Evolutionary conservation across 2,888 invertebrate species (phyloP).

Genomic region (Eucriotettix oculatus): DNA sequence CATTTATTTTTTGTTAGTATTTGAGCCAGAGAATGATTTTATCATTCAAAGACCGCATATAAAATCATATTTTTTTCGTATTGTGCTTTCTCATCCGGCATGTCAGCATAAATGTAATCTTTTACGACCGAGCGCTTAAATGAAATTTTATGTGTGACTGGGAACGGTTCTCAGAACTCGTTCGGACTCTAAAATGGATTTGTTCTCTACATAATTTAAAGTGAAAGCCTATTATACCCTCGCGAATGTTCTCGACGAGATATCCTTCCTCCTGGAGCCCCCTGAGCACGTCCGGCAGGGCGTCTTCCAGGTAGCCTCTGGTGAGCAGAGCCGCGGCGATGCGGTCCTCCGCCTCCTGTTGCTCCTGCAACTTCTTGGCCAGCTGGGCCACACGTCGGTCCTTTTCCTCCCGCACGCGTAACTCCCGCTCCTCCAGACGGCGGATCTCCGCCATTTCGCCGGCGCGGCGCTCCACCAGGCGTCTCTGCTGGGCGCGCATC

Average conservation of each 20-base stretch:
- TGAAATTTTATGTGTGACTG: too few species aligned
- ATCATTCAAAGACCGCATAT: too few species aligned
- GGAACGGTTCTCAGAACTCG: too few species aligned
- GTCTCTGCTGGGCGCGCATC: conserved; percentile 59
- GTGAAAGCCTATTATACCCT: conserved; percentile 26
- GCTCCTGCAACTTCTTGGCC: conserved; percentile 47
- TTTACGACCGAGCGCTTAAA: too few species aligned
- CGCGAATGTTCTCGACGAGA: conserved; percentile 40
- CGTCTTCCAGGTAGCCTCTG: conserved; percentile 71
- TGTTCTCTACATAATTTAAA: too few species aligned
- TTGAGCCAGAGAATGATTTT: too few species aligned
- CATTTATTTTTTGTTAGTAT: too few species aligned
- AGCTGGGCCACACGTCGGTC: neutral
- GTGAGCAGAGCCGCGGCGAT: conserved; percentile 68
- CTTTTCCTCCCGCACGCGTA: conserved; percentile 2
- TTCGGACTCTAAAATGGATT: too few species aligned
- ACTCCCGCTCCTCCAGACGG: conserved; percentile 31
- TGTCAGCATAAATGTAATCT: too few species aligned
- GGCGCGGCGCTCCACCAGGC: conserved; percentile 53
- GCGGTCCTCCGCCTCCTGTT: conserved; percentile 55
- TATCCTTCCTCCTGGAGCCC: conserved; percentile 61
- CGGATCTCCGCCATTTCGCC: conserved; percentile 69
- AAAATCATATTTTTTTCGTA: too few species aligned
- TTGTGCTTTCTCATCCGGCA: too few species aligned
- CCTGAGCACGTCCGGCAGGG: conserved; percentile 69